These are phyloP conservation scores for Agelastica alni DNA, from an alignment of 2,888 invertebrate species.

Conservation along the genomic window DNA sequence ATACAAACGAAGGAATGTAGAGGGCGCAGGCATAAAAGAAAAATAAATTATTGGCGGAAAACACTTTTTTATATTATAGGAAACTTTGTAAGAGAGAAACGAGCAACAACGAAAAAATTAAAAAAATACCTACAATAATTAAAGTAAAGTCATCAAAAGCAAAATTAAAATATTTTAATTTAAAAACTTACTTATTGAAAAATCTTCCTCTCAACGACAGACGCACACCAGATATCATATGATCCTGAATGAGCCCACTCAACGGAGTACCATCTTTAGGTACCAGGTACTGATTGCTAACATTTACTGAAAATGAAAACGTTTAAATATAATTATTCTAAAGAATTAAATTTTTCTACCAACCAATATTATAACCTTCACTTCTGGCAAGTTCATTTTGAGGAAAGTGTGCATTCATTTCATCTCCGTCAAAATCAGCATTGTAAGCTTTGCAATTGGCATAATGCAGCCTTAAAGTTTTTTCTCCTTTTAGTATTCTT, in stretches of 20 bases:
- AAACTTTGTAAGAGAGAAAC: too few species aligned
- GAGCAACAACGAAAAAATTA: too few species aligned
- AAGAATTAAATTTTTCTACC: background rate
- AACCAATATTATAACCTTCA: conserved; percentile 80
- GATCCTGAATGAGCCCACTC: conserved; percentile 98
- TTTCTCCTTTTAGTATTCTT: conserved; percentile 86
- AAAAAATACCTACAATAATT: too few species aligned
- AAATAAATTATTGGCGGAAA: too few species aligned
- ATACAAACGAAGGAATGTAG: too few species aligned
- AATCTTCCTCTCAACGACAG: conserved; percentile 88
- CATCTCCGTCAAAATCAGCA: conserved; percentile 99
- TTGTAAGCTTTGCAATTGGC: conserved; percentile 99
- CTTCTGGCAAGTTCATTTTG: conserved; percentile 91
- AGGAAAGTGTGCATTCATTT: conserved; percentile 99
- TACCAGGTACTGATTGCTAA: conserved; percentile 89
- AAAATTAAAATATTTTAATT: too few species aligned
- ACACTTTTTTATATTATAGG: too few species aligned
- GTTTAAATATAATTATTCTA: background rate
- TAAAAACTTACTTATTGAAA: conserved; percentile 65
- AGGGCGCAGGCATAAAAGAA: too few species aligned
- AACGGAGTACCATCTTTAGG: conserved; percentile 98
- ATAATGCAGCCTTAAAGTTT: conserved; percentile 94
- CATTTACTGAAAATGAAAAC: conserved; percentile 62
- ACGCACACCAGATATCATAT: conserved; percentile 91
- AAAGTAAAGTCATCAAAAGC: too few species aligned